Evolutionary conservation across 2,797 vertebrate genomes (phyloP).

Genomic region (Scarus forsteni): DNA sequence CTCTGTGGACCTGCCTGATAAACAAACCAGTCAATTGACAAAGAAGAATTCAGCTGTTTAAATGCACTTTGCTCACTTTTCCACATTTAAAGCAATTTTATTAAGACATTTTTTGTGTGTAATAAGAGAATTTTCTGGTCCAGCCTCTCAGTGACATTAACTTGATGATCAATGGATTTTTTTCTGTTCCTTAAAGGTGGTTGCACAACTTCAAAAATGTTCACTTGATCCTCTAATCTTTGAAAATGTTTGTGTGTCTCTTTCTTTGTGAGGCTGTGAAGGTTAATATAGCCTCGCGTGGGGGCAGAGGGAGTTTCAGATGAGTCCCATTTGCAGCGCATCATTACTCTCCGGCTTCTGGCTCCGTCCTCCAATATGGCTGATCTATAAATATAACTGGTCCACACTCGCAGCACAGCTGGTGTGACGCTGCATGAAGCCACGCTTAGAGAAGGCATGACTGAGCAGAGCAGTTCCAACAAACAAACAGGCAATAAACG

Average conservation of each 20-base stretch:
- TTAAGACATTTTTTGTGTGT: too few relatives aligned
- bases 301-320: constrained; percentile 37
- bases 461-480: constrained; percentile 17
- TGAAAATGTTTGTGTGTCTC: not conserved
- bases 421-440: constrained; percentile 16
- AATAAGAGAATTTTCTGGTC: too few relatives aligned
- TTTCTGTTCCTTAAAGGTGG: too few relatives aligned
- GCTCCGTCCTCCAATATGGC: constrained; percentile 54
- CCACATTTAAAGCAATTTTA: too few relatives aligned
- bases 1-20: too few relatives aligned
- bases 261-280: not conserved
- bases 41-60: too few relatives aligned
- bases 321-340: constrained; percentile 73
- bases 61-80: too few relatives aligned
- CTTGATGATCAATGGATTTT: too few relatives aligned
- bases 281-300: not conserved
- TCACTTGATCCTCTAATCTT: not conserved
- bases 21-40: too few relatives aligned
- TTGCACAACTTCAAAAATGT: not conserved
- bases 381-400: constrained; percentile 70
- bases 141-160: too few relatives aligned
- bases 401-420: constrained; percentile 29
- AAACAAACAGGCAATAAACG: constrained; percentile 24
- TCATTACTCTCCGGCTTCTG: constrained; percentile 71
- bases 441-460: not conserved